phyloP scores from a whole-genome alignment of 2,888 invertebrate species.

The Cephonodes hylas region DNA sequence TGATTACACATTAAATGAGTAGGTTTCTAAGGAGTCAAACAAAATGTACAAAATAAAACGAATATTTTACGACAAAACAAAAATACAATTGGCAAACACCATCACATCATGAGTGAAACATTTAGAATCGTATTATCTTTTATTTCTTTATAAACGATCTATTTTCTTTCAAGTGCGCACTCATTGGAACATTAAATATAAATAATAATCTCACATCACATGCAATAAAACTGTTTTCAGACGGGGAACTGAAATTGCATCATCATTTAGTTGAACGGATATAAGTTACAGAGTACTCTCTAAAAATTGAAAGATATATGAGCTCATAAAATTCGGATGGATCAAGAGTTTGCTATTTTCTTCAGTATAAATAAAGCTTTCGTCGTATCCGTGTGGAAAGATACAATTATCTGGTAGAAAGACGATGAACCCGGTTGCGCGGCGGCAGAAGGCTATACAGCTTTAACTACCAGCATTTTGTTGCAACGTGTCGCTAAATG shows the following conservation, averaged over 20 bases:
- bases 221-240: neutral
- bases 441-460: neutral
- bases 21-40: too few relatives aligned
- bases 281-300: neutral
- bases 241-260: neutral
- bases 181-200: neutral
- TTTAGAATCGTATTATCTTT: neutral
- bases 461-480: neutral
- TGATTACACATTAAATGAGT: too few relatives aligned
- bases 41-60: neutral
- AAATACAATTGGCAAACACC: neutral
- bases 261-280: neutral
- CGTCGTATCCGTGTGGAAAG: neutral
- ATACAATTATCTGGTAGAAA: neutral
- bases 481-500: neutral
- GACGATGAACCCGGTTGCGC: neutral
- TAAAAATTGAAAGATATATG: neutral
- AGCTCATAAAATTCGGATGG: neutral
- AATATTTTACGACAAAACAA: neutral
- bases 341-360: neutral
- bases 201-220: neutral
- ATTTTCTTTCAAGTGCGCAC: neutral
- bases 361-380: neutral
- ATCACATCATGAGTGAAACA: neutral
- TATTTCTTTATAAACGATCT: neutral